Evolutionary conservation across 2,113 vertebrate genomes (phyloP).

Genomic region (Trematocara zebra): DNA sequence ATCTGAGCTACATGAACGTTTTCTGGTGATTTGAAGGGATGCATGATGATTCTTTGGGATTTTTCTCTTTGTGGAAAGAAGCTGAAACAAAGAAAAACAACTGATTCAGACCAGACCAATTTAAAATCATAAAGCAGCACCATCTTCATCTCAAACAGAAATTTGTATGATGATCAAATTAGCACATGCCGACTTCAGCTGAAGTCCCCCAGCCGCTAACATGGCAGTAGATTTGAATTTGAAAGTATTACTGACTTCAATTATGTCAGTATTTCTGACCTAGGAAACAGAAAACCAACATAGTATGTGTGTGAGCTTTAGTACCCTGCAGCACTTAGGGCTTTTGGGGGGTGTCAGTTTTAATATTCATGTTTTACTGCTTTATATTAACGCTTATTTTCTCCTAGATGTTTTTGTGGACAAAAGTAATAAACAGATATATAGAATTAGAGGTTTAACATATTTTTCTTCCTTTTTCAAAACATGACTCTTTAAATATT

Average conservation of each 20-base stretch:
- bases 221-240: neutral
- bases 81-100: rapidly evolving
- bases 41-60: neutral
- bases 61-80: neutral
- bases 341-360: neutral
- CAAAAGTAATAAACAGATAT: neutral
- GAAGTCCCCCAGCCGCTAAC: neutral
- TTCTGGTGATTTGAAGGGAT: neutral
- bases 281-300: neutral
- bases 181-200: neutral
- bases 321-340: neutral
- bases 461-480: neutral
- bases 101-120: neutral
- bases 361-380: neutral
- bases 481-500: neutral
- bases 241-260: neutral
- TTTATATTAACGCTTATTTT: neutral
- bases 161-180: neutral
- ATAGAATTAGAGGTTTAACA: neutral
- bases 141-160: neutral
- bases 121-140: neutral
- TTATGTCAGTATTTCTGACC: neutral
- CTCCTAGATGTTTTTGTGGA: neutral
- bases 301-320: neutral
- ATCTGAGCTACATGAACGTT: neutral